Evolutionary conservation across 2,113 vertebrate species (phyloP), one percentile per base, ranked within the genome.

Genomic region (Pteronura brasiliensis): DNA sequence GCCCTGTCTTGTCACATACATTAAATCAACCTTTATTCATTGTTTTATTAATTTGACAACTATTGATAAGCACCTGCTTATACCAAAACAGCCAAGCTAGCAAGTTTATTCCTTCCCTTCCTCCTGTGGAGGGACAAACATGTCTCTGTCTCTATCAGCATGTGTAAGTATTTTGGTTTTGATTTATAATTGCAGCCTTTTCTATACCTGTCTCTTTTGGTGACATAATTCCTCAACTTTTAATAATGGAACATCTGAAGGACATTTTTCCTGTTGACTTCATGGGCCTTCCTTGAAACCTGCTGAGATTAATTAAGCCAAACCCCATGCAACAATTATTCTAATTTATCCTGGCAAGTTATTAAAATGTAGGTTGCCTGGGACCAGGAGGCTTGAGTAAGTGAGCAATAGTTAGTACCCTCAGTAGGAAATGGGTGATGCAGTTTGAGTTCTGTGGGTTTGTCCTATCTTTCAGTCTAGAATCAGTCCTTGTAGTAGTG

Each of bases 251-350:
- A 86, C 34, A 61, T 85, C 88, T 90, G 94, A 97, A 97, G 84
- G 93, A 52, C 93, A 89, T 95, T 94, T 92, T 94, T 92, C 59
- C 10, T 72, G 42, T 94, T 63, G 57, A 65, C 47, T 96, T 97
- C 88, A 20, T 25, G 49, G 81, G 57, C 47, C 67, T 52, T 85
- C 94, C 95, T 23, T 82, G 94, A 97, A 69, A 52, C 96, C 95
- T 96, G 96, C 88, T 93, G 97, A 97, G 90, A 97, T 98, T 97
- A 96, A 97, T 98, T 96, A 98, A 97, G 72, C 95, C 93, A 98
- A 94, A 67, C 67, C 71, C 76, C 49, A 57, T 93, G 94, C 80
- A 82, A 69, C 36, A 94, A 71, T 93, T 92, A 69, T 72, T 81
- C 81, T 85, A 74, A 97, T 95, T 85, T 85, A 96, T 82, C 91